Conservation (phyloP, 1,140 invertebrate species). For the Drosophila rufa region DNA sequence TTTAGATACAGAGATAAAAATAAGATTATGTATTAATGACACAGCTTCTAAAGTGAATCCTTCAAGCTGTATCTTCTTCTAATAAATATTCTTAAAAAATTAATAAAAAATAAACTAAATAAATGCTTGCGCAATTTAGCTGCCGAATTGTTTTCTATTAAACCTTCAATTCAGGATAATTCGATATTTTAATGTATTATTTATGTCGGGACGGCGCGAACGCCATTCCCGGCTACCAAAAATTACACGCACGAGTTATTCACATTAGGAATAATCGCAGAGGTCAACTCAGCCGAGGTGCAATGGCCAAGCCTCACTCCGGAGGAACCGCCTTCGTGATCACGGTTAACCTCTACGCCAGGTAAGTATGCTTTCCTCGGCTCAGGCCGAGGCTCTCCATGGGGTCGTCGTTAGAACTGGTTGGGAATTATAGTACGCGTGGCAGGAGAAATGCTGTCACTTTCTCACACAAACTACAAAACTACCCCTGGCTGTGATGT, state of each 20-base stretch:
- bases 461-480: conserved; percentile 1
- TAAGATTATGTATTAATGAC: too few species aligned
- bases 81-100: too few species aligned
- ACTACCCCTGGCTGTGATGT: conserved; percentile 13
- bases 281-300: conserved; percentile 70
- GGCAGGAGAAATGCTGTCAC: neutral
- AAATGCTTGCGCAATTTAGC: too few species aligned
- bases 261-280: conserved; percentile 85
- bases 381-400: conserved; percentile 36
- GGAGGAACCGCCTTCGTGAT: conserved; percentile 89
- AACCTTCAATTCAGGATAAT: too few species aligned
- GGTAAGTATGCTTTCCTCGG: conserved; percentile 86
- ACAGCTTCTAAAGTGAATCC: too few species aligned
- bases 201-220: conserved; percentile 81
- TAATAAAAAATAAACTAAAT: too few species aligned
- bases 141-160: too few species aligned
- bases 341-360: conserved; percentile 87
- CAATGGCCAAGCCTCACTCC: conserved; percentile 60
- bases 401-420: conserved; percentile 11
- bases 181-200: too few species aligned
- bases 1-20: too few species aligned
- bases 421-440: conserved; percentile 54
- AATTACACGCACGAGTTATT: conserved; percentile 85
- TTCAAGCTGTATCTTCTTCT: too few species aligned
- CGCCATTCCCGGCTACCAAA: conserved; percentile 85